Percentiles rank a stretch among this genome's conserved stretches.
Evolutionary conservation across 2,797 vertebrate genomes (phyloP).

Genomic region (Micromesistius poutassou): DNA sequence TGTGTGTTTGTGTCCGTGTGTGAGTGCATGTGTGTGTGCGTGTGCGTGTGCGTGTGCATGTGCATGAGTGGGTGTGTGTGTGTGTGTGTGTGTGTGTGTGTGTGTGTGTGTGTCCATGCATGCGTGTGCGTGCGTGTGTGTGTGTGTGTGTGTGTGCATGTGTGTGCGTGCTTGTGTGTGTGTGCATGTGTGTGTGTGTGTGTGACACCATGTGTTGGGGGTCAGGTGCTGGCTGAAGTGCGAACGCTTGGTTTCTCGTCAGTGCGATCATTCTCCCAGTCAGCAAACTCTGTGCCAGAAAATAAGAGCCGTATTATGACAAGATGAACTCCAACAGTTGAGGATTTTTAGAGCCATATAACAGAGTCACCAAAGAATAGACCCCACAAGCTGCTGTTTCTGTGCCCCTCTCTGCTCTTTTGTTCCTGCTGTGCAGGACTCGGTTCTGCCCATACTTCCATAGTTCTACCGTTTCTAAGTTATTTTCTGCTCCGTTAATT

Average conservation of each 20-base stretch:
- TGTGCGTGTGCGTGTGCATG: conserved; percentile 27
- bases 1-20: conserved; percentile 10
- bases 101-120: conserved; percentile 8
- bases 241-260: conserved; percentile 64
- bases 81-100: conserved; percentile 34
- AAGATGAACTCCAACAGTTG: conserved; percentile 68
- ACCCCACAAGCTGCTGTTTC: conserved; percentile 35
- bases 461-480: not conserved
- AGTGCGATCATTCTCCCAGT: conserved; percentile 65
- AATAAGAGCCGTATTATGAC: conserved; percentile 62
- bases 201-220: conserved; percentile 27
- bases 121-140: conserved; percentile 17
- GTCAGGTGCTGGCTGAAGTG: conserved; percentile 64
- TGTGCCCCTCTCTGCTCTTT: conserved; percentile 24
- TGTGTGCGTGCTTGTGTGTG: conserved; percentile 8
- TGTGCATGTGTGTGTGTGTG: conserved; percentile 5
- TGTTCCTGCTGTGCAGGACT: conserved; percentile 14
- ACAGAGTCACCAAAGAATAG: conserved; percentile 63
- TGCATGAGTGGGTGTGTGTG: conserved; percentile 47
- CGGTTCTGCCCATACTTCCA: conserved; percentile 1
- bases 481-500: conserved; percentile 21
- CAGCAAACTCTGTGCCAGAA: conserved; percentile 68
- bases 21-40: conserved; percentile 7
- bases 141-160: conserved; percentile 22
- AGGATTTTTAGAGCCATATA: conserved; percentile 62